A percentile compares a stretch with the other conserved stretches of the same genome.
Evolutionary conservation across 2,797 vertebrate species (phyloP).

Genomic region (Malacoraja senta): DNA sequence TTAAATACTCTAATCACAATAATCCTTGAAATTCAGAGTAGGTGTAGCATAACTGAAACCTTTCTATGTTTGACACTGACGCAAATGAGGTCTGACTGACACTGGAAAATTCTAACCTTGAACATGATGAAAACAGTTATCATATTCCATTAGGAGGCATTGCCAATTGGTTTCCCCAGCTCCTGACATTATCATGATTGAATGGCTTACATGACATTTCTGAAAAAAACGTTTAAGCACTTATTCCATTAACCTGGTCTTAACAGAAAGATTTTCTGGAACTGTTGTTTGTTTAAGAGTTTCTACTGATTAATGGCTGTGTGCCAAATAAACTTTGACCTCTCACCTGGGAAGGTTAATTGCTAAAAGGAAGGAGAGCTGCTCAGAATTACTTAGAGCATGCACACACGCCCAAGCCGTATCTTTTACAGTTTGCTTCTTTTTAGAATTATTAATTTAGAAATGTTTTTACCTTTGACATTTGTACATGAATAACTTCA

Average conservation of each 20-base stretch:
- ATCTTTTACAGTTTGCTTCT: constrained; percentile 3
- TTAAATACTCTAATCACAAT: constrained; percentile 18
- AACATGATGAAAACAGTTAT: constrained; percentile 27
- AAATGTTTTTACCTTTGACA: not conserved
- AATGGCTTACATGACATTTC: constrained; percentile 20
- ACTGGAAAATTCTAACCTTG: constrained; percentile 29
- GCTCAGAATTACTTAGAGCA: constrained; percentile 59
- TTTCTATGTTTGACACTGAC: not conserved
- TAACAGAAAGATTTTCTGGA: constrained; percentile 28
- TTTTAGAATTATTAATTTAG: not conserved
- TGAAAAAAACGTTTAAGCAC: not conserved
- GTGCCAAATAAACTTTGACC: constrained; percentile 57
- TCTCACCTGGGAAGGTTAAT: constrained; percentile 59
- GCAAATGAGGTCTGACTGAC: not conserved
- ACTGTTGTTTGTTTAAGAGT: constrained; percentile 8
- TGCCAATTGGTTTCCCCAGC: not conserved
- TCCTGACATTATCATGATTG: constrained; percentile 31
- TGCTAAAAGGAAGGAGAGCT: constrained; percentile 63
- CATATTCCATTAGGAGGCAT: not conserved
- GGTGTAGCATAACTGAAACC: constrained; percentile 28
- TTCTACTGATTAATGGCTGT: constrained; percentile 48
- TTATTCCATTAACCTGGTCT: not conserved
- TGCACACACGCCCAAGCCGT: constrained; percentile 51
- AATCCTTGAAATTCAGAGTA: constrained; percentile 25
- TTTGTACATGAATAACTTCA: not conserved